phyloP scores from a whole-genome alignment of 2,113 vertebrate species.

The Hypocryptadius cinnamomeus region DNA sequence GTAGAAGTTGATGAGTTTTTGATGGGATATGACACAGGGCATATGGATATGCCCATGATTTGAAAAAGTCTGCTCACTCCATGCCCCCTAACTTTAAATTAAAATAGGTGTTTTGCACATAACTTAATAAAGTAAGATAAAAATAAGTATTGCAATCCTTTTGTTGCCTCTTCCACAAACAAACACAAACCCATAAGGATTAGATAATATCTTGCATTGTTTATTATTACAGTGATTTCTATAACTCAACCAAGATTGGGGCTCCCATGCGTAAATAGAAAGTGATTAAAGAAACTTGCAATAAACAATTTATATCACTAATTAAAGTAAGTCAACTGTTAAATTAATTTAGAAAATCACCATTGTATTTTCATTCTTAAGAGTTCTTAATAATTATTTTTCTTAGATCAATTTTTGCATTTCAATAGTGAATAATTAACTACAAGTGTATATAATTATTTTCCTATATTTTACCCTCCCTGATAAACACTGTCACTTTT shows the following conservation, averaged over 20 bases:
- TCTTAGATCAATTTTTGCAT: constrained; percentile 7
- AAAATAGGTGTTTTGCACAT: neutral
- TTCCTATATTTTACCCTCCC: neutral
- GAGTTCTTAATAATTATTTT: neutral
- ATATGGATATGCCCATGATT: neutral
- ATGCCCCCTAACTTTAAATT: neutral
- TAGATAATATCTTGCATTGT: neutral
- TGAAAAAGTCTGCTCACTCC: neutral
- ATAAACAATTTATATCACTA: constrained; percentile 16
- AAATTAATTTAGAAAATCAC: constrained; percentile 29
- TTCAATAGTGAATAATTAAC: constrained; percentile 1
- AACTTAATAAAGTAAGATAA: neutral
- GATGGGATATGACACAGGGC: neutral
- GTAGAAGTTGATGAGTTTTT: neutral
- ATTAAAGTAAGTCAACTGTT: constrained; percentile 29
- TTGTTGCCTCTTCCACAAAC: neutral
- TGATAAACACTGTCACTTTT: neutral
- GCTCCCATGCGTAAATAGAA: neutral
- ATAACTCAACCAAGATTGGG: neutral
- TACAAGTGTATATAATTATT: neutral
- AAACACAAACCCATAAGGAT: neutral
- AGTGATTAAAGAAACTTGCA: constrained; percentile 1
- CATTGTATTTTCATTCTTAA: neutral
- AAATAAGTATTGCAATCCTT: neutral
- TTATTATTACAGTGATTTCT: neutral